These are phyloP conservation scores for Drosophila dives DNA, from an alignment of 2,888 invertebrate species.

Conservation along the genomic window DNA sequence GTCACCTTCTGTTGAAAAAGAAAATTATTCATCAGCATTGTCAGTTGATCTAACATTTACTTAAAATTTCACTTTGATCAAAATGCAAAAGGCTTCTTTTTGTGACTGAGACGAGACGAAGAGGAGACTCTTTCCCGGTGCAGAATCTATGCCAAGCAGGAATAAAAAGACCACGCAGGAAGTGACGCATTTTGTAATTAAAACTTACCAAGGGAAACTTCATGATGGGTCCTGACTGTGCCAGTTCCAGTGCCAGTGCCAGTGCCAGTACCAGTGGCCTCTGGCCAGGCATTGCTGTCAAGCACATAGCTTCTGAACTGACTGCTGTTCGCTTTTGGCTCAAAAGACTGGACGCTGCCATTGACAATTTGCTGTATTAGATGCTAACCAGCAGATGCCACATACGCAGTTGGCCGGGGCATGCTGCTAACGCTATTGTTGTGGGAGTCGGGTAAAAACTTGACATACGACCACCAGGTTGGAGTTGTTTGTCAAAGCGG, in stretches of 20 bases:
- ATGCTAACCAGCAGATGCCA: constrained; percentile 32
- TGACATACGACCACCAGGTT: not conserved
- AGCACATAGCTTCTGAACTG: constrained; percentile 53
- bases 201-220: constrained; percentile 71
- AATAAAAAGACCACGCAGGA: constrained; percentile 2
- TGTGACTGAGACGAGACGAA: constrained; percentile 1
- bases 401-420: constrained; percentile 20
- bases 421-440: constrained; percentile 30
- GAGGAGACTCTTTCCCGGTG: constrained; percentile 41
- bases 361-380: constrained; percentile 61
- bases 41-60: constrained; percentile 66
- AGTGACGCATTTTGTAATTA: constrained; percentile 69
- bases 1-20: constrained; percentile 20
- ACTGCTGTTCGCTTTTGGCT: constrained; percentile 34
- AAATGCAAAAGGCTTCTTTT: constrained; percentile 57
- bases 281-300: constrained; percentile 61
- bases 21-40: constrained; percentile 53
- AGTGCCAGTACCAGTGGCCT: not conserved
- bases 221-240: constrained; percentile 52
- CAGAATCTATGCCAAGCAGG: constrained; percentile 49
- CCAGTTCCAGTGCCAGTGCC: not conserved
- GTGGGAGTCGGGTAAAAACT: constrained; percentile 13
- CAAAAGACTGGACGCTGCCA: constrained; percentile 70
- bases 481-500: constrained; percentile 55
- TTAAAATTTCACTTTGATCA: constrained; percentile 78